Evolutionary conservation across 1,140 invertebrate genomes (phyloP), one percentile per base, ranked within the genome.

Genomic region (Apocrypta bakeri): DNA sequence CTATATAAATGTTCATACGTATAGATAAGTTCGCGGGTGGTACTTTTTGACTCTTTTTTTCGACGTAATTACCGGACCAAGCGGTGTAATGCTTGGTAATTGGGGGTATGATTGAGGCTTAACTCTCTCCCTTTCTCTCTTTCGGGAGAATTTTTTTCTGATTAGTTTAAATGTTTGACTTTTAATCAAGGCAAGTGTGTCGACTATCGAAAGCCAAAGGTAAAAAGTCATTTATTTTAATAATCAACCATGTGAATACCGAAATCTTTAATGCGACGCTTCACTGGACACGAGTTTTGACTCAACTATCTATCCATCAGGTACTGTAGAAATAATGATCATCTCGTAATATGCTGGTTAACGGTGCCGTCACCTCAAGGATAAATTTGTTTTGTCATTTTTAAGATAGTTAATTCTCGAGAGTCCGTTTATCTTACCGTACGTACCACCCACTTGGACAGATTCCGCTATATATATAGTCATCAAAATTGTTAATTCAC

Each of bases 171-270:
- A 61, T 21, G 48, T 7, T 31, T 27, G n/a, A n/a, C 61, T 74
- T 31, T 6, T 2, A 33, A 48, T 37, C 33, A 6, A 56, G 48
- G 48, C 48, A 56, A 56, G 48, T 56, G 11, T 25, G 48, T 56
- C 48, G 14, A 2, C 9, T 37, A 9, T 37, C 33, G 33, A 37
- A 37, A 37, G 9, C 33, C 33, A 9, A 9, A 2, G 33, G 33
- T 37, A 66, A 66, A 66, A 40, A 77, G 75, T 66, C 75, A 66
- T 63, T 77, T 27, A 27, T 42, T 77, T 77, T 77, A 77, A 77
- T 24, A 40, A 77, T 66, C 42, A 17, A 48, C 42, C 42, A 0
- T 37, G 33, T 37, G 33, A 2, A 4, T 9, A 37, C 33, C 33
- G 33, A 37, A 37, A 37, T 37, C 33, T 37, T 37, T 9, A 9